A percentile compares a stretch with the other conserved stretches of the same genome.
Conservation (phyloP, 2,113 vertebrate genomes). For the Nesogale talazaci region DNA sequence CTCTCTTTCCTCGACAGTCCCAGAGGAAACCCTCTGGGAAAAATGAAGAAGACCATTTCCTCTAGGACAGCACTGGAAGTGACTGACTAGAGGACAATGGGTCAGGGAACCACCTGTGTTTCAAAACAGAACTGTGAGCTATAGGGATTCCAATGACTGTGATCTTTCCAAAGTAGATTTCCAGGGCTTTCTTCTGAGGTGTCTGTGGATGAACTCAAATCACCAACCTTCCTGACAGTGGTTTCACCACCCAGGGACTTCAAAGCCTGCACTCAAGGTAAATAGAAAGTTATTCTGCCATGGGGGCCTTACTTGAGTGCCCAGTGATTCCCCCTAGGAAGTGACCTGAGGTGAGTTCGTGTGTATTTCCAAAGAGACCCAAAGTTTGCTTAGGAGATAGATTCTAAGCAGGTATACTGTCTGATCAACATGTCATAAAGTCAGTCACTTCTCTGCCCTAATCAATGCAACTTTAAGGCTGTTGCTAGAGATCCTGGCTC, state of each 20-base stretch:
- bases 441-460: background rate
- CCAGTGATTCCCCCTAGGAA: background rate
- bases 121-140: background rate
- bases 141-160: background rate
- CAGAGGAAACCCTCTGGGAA: background rate
- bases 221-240: background rate
- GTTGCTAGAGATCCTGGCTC: background rate
- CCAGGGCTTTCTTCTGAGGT: background rate
- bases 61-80: background rate
- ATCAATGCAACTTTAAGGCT: background rate
- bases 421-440: background rate
- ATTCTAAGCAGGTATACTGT: background rate
- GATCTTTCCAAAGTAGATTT: background rate
- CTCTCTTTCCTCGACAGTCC: background rate
- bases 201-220: background rate
- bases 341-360: background rate
- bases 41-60: background rate
- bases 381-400: background rate
- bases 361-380: background rate
- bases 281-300: background rate
- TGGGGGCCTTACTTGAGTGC: background rate
- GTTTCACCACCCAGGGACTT: background rate
- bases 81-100: background rate
- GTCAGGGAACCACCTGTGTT: background rate
- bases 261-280: background rate